Evolutionary conservation across 2,113 vertebrate genomes (phyloP), one percentile per base, ranked within the genome.

Genomic region (Lepidothrix coronata): DNA sequence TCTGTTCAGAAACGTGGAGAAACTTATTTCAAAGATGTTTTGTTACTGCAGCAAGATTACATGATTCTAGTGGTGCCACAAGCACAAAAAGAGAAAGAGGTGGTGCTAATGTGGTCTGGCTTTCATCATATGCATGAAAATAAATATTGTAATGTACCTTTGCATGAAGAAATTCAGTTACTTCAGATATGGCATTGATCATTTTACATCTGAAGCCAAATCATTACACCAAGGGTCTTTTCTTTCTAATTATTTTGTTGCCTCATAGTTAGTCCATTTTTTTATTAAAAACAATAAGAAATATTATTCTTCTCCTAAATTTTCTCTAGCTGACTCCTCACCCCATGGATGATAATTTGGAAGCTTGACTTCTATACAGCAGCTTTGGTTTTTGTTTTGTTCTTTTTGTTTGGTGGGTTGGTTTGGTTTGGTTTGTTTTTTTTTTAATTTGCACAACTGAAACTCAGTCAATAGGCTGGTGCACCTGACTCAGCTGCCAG

Each of bases 401-500:
- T 67, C 39, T 41, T 41, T 41, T 41, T 41, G 39, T 5, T 41
- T 41, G 39, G 39, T 41, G 12, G 39, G 39, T 41, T 41, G 39
- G 39, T 41, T 39, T 41, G 39, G 67, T 71, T 80, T 71, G 22
- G 22, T 49, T 27, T 18, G 2, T 61, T 62, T 79, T 24, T 61
- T 39, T 72, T 61, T 61, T 6, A 43, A 78, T 95, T 89, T 84
- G 52, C 89, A 91, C 93, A 93, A 78, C 81, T 95, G 96, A 96
- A 96, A 97, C 89, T 33, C 61, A 13, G 57, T 37, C 44, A 41
- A 27, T 48, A 67, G 71, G 58, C 83, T 55, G 83, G 77, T 71
- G 44, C 91, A 63, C 76, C 83, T 96, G 95, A 97, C 87, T 96
- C 95, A 96, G 89, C 94, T 59, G 87, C 19, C 74, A 65, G 48